A percentile compares a stretch with the other conserved stretches of the same genome.
Evolutionary conservation across 2,113 vertebrate genomes (phyloP).

Genomic region (Eurypyga helias): DNA sequence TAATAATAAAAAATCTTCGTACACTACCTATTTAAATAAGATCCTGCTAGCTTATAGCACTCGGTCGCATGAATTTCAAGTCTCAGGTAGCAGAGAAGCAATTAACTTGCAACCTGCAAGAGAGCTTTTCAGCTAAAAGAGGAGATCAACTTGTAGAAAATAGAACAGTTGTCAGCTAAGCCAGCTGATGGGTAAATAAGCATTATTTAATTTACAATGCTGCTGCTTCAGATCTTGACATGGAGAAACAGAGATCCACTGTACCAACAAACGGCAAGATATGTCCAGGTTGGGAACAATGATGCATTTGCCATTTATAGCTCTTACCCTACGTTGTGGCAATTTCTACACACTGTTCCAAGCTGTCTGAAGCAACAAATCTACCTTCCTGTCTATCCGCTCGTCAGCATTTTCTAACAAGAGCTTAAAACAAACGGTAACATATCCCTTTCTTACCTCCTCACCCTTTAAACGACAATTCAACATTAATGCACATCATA

Average conservation of each 20-base stretch:
- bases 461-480: slow-evolving; percentile 48
- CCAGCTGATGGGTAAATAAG: background rate
- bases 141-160: background rate
- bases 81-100: slow-evolving; percentile 1
- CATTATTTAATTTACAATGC: background rate
- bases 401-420: slow-evolving; percentile 30
- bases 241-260: background rate
- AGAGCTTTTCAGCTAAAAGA: background rate
- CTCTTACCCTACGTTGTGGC: background rate
- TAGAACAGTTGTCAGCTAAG: background rate
- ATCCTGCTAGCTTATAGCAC: background rate
- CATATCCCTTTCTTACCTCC: slow-evolving; percentile 17
- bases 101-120: slow-evolving; percentile 20
- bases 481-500: slow-evolving; percentile 52
- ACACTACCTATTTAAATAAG: slow-evolving; percentile 7
- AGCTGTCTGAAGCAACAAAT: background rate
- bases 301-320: background rate
- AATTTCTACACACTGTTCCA: background rate
- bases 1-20: slow-evolving; percentile 31
- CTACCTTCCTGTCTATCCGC: background rate
- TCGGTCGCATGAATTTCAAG: slow-evolving; percentile 1
- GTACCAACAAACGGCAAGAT: background rate
- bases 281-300: background rate
- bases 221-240: background rate
- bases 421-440: background rate